Conservation (phyloP, 2,797 vertebrate species). For the Salmo trutta region DNA sequence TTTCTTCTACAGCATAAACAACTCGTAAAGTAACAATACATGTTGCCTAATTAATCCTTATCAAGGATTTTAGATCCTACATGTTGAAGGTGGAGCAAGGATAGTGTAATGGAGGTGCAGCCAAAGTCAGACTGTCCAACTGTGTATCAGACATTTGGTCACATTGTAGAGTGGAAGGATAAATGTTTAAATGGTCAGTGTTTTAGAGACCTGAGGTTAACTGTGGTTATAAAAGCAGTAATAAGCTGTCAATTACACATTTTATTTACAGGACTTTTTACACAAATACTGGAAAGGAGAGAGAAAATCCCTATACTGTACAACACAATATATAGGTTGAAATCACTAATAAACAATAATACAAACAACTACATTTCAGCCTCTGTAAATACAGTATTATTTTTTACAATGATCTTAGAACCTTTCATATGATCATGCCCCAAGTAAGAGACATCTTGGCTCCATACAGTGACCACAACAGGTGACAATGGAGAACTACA, state of each 20-base stretch:
- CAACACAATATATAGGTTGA: neutral
- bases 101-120: neutral
- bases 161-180: neutral
- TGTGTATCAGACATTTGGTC: neutral
- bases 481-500: neutral
- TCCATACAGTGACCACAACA: neutral
- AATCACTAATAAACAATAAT: neutral
- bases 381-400: neutral
- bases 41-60: neutral
- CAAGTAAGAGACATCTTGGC: neutral
- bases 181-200: too few relatives aligned
- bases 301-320: neutral
- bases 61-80: neutral
- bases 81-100: neutral
- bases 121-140: neutral
- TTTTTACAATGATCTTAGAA: neutral
- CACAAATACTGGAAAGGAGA: neutral
- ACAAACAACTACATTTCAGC: neutral
- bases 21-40: neutral
- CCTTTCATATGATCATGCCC: neutral
- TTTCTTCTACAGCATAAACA: neutral
- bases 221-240: neutral
- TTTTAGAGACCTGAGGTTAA: too few relatives aligned
- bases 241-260: neutral
- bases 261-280: conserved; percentile 10